Evolutionary conservation across 2,113 vertebrate genomes (phyloP), one percentile per base, ranked within the genome.

Genomic region (Chionis minor): DNA sequence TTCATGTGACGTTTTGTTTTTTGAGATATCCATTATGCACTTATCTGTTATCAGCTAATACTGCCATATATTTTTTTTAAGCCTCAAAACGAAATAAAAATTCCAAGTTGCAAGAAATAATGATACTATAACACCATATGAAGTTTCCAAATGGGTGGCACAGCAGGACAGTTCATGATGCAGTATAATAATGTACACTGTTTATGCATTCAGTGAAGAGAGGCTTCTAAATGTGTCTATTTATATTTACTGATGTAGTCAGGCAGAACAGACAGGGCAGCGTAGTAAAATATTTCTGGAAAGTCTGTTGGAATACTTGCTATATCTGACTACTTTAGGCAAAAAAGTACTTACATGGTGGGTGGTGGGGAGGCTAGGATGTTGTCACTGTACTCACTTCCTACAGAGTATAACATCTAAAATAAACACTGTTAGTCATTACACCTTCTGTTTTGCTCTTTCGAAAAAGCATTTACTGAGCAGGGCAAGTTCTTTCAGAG

Each of bases 111-210:
- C 20, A 73, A 45, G 21, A 79, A 81, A 72, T 52, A 62, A 71
- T 11, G 6, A 45, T 74, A n/a, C 16, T 78, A 6, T 44, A 44
- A 28, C 10, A 73, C 9, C 10, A 23, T 19, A 30, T 2, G 40
- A 65, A 82, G 26, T 73, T 87, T 94, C 58, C 44, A 69, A 84
- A 38, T 72, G 49, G 8, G 6, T 47, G 30, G 12, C 11, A 3
- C 26, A n/a, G 61, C 28, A 49, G 56, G 58, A 42, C 73, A 80
- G n/a, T 42, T 56, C 6, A 58, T 30, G 19, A 52, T 66, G 32
- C 86, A 35, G 27, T 42, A 61, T 63, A 44, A n/a, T 79, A 45
- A 77, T 0, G 0, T 59, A 12, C 0, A 0, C 23, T 74, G 3
- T 12, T 3, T 27, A 4, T 9, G 17, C 42, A 14, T 45, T 83